A percentile compares a stretch with the other conserved stretches of the same genome.
Conservation (phyloP, 2,888 invertebrate species). For the Cheilosia vernalis region DNA sequence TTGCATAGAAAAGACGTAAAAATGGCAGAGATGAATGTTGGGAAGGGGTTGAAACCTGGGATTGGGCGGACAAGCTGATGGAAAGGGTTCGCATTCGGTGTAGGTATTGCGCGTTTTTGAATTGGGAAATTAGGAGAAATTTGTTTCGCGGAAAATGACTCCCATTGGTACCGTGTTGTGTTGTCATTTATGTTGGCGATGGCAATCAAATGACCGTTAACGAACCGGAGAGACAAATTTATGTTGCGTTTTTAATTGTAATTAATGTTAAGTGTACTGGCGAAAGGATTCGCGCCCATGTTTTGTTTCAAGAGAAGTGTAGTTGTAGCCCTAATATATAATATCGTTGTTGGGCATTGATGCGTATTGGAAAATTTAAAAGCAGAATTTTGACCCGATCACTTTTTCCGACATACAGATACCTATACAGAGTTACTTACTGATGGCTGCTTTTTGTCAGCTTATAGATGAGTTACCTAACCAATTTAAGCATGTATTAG, state of each 20-base stretch:
- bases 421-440: too few species aligned
- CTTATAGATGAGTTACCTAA: too few species aligned
- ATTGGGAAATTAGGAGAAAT: conserved; percentile 71
- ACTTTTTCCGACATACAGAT: too few species aligned
- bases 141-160: conserved; percentile 70
- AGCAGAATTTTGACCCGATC: too few species aligned
- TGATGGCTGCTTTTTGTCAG: too few species aligned
- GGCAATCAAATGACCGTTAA: conserved; percentile 72
- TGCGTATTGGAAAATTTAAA: too few species aligned
- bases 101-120: conserved; percentile 56
- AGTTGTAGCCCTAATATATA: conserved; percentile 22
- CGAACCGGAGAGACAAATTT: conserved; percentile 71
- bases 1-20: conserved; percentile 75
- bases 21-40: conserved; percentile 73
- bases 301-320: background rate
- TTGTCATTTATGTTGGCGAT: conserved; percentile 66
- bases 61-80: conserved; percentile 44
- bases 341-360: background rate
- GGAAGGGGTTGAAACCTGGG: conserved; percentile 53
- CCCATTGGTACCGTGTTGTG: conserved; percentile 73
- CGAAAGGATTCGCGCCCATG: conserved; percentile 7
- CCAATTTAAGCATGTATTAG: too few species aligned
- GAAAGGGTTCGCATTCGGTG: conserved; percentile 66
- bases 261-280: conserved; percentile 27
- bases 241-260: conserved; percentile 66